Base-by-base conservation (phyloP, 2,888 invertebrate species). In the Enchytraeus crypticus region DNA sequence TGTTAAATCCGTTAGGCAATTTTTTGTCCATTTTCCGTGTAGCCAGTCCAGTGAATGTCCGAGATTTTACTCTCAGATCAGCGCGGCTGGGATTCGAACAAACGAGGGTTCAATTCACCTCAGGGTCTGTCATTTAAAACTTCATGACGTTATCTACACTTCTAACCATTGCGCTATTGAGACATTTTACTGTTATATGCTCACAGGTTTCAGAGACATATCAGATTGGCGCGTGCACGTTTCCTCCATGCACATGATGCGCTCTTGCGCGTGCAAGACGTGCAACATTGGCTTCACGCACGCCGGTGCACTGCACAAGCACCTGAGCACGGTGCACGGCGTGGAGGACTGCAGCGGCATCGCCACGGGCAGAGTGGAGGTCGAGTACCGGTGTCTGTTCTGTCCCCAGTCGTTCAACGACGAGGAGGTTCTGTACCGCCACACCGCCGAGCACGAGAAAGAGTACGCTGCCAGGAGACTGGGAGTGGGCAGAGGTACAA, bases 341-440 rank as follows among this genome's bases (percentile, higher is more conserved):
- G 49, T 29, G 21, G 46, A 29, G 26, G 21, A 45, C n/a, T 26
- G 26, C 23, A 11, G 11, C 11, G 38, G 38, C 11, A 18, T 8
- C 38, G 38, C 38, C 27, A 38, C 21, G 5, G 51, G 5, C 4
- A 47, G 47, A 30, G 57, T 33, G 1, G 55, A 63, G 3, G 61
- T 63, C 2, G 59, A 61, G 45, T 63, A 61, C 55, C 55, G 57
- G 26, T 64, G 64, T 26, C 47, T 61, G 21, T 62, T 57, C 27
- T 64, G 64, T 53, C 55, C 59, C 30, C 54, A 57, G 62, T 53
- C 53, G 30, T 62, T 62, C 18, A 53, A 49, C 5, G 55, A 58
- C 18, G 63, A 63, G 14, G 57, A 51, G 32, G 61, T 53, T 45
- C 46, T 65, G 32, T 46, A 57, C 43, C 21, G 38, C 14, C 63